Base-by-base conservation (phyloP, 2,888 invertebrate species). In the Axea sp. region DNA sequence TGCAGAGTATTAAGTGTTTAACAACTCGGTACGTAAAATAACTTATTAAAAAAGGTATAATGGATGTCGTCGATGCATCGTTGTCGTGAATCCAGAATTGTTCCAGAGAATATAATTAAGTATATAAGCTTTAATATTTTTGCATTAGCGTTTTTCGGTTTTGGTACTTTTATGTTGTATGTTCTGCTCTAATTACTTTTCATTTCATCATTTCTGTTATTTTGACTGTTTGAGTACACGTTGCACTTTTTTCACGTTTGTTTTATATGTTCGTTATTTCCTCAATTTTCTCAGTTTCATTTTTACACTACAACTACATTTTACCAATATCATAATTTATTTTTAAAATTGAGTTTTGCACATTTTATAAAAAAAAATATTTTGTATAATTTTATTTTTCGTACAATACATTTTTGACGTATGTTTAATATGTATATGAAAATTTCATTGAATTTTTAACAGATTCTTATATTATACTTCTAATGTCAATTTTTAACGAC, bases 51-150 rank as follows among this genome's bases (percentile, higher is more conserved):
- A 19, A 60, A 17, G 19, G 30, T 39, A 15, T 26, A 47, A 24
- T 41, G 59, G 49, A 68, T 64, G 55, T 55, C 62, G 43, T 62
- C 60, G 62, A 68, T 68, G 62, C 68, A 26, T 68, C 68, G 68
- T 67, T 62, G 68, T 68, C 60, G 57, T 28, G 47, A 47, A 31
- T 68, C 62, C 73, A 73, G 49, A 55, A 24, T 62, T 60, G 51
- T 30, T 45, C 22, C 67, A 55, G 67, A 62, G 19, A 53, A 67
- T 31, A 39, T 17, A 24, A 24, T 60, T 51, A 55, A 62, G 49
- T 57, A 43, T n/a, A n/a, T 73, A 43, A 35, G 15, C 31, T 12
- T 55, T 49, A 26, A 19, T 62, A 12, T 33, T 24, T 60, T 33
- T 64, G 59, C 68, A 68, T 51, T 49, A 41, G 49, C 62, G 55